phyloP scores from a whole-genome alignment of 2,888 invertebrate genomes.

The Nomada hirtipes region DNA sequence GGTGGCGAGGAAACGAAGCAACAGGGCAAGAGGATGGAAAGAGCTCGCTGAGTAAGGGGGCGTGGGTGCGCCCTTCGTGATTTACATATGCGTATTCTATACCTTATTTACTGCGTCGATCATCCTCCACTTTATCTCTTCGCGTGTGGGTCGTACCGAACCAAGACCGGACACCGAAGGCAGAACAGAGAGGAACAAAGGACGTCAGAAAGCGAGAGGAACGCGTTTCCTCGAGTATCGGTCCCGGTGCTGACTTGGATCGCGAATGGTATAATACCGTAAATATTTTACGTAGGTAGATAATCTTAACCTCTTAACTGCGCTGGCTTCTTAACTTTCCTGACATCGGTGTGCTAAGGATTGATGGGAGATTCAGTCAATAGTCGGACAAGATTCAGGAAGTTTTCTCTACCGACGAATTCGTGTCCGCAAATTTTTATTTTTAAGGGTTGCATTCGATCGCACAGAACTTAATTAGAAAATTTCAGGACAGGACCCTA shows the following conservation, averaged over 20 bases:
- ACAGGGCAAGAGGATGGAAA: conserved; percentile 39
- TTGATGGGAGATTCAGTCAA: too few species aligned
- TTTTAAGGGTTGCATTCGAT: too few species aligned
- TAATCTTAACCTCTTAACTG: conserved; percentile 75
- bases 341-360: too few species aligned
- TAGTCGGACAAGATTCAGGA: too few species aligned
- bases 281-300: conserved; percentile 67
- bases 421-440: too few species aligned
- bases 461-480: too few species aligned
- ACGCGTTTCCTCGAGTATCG: conserved; percentile 64
- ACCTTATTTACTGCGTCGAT: conserved; percentile 83
- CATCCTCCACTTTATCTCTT: conserved; percentile 79
- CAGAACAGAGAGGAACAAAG: conserved; percentile 46
- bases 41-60: conserved; percentile 74
- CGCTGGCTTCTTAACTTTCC: neutral
- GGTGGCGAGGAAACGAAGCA: conserved; percentile 37
- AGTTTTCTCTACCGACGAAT: too few species aligned
- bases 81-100: conserved; percentile 83
- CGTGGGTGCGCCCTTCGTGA: conserved; percentile 83
- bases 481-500: too few species aligned
- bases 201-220: conserved; percentile 36
- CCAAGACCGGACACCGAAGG: conserved; percentile 25
- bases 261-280: conserved; percentile 42
- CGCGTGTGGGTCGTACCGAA: conserved; percentile 71
- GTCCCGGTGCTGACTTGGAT: conserved; percentile 48